Base-by-base conservation (phyloP, 37 sponge, comb jelly and placozoan genomes). In the Theonella swinhoei region DNA sequence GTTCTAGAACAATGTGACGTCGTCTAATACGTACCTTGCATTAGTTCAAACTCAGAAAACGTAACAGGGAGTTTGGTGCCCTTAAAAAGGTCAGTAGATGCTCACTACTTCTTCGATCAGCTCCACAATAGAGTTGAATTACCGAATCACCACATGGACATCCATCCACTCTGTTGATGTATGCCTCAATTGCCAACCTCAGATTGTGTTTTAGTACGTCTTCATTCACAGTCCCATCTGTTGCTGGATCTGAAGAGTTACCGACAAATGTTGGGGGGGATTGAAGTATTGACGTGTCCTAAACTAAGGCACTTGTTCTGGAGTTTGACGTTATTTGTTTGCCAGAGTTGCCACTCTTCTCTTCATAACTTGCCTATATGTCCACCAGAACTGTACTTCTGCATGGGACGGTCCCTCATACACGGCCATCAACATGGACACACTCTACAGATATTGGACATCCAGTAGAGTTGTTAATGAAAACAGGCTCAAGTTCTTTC, bases 181-280 rank as follows among this genome's bases (percentile, higher is more conserved):
- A 78, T 24, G 67, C 87, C n/a, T 59, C 64, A 41, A 62, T 87
- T 5, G 86, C 86, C 4, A 77, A 32, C 2, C 47, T 54, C 47
- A 87, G 14, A 37, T 87, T 87, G 0, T 79, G n/a, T n/a, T n/a
- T n/a, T n/a, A n/a, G n/a, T n/a, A n/a, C n/a, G n/a, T n/a, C n/a
- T n/a, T n/a, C n/a, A n/a, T n/a, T n/a, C n/a, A n/a, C n/a, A n/a
- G n/a, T n/a, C n/a, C n/a, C n/a, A n/a, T n/a, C n/a, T n/a, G 79
- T 85, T 23, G 38, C 34, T 3, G 54, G 31, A 78, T 78, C 42
- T 8, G 26, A 31, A 43, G 70, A 64, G 20, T 70, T 68, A 31
- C 85, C 85, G 43, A 24, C 85, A 32, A 84, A 2, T 25, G 85
- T 84, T 17, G n/a, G 79, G 78, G 25, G 86, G 86, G 3, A 85